Evolutionary conservation across 2,888 invertebrate species (phyloP), one percentile per base, ranked within the genome.

Genomic region (Meiosimyza decipiens): DNA sequence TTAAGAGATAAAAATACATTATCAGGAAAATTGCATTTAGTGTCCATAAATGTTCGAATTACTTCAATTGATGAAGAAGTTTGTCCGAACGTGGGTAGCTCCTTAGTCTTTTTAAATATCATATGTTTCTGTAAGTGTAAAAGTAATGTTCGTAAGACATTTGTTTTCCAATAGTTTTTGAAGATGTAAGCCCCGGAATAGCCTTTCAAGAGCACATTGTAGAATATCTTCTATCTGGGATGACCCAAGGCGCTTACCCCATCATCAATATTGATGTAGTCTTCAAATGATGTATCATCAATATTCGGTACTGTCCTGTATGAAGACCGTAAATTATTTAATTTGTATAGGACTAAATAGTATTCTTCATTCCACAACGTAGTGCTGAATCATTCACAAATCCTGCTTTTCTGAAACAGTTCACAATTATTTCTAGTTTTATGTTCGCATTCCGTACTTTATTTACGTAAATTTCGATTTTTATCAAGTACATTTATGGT

Each of bases 191-290:
- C 18, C 65, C 65, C 4, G 51, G 16, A 6, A 55, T 54, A 22
- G 50, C 60, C 55, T 52, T 60, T 71, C 57, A 6, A 54, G 13
- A 64, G 57, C 57, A 68, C 18, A 60, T 63, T 22, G 55, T 63
- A 70, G 51, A 70, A 73, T 70, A 70, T 73, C 66, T 59, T 73
- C 73, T 28, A 73, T 73, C 52, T 65, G 73, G 66, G 54, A 47
- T 22, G 67, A 49, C 55, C 68, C 66, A 22, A 66, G 71, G 59
- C 59, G 33, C 50, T 47, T 62, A 72, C 47, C 67, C 47, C 63
- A 72, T 63, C 63, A 72, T 62, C 68, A 60, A 73, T 66, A 66
- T 66, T 66, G 66, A 57, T 50, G 33, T 66, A 59, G n/a, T 71
- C 47, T 63, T 71, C 66, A 54, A 67, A 71, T 65, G 71, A 65